phyloP scores from a whole-genome alignment of 2,113 vertebrate genomes.

The Scytalopus superciliaris region DNA sequence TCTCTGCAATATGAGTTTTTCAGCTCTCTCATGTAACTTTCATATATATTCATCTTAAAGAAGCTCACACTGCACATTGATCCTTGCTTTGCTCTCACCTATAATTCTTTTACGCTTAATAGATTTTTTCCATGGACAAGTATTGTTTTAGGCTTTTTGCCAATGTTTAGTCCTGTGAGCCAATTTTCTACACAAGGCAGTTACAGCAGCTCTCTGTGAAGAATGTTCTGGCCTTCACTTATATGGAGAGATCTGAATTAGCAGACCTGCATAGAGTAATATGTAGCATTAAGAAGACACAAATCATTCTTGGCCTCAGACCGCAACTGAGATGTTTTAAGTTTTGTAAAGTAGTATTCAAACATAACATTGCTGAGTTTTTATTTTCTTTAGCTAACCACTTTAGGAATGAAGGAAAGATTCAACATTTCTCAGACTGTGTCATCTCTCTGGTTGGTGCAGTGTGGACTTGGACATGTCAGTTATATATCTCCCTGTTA shows the following conservation, averaged over 20 bases:
- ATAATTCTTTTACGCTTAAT: slow-evolving; percentile 1
- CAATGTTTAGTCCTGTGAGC: not conserved
- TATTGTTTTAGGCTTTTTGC: slow-evolving; percentile 48
- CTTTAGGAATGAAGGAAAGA: not conserved
- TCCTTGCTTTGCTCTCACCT: not conserved
- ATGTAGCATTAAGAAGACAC: not conserved
- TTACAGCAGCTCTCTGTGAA: not conserved
- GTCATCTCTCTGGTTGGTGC: not conserved
- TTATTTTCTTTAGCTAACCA: not conserved
- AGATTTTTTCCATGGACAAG: slow-evolving; percentile 16
- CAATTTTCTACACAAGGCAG: not conserved
- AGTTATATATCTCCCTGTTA: not conserved
- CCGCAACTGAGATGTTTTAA: not conserved
- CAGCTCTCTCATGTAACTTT: not conserved
- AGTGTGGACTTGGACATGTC: accelerated
- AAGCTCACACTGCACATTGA: not conserved
- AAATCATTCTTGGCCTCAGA: not conserved
- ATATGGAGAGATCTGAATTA: not conserved
- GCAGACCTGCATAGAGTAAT: not conserved
- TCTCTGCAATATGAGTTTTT: not conserved
- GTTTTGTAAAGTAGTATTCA: not conserved
- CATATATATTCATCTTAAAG: not conserved
- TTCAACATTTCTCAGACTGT: not conserved
- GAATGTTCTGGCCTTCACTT: not conserved
- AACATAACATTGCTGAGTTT: not conserved